Evolutionary conservation across 2,797 vertebrate genomes (phyloP).

Genomic region (Allobates femoralis): DNA sequence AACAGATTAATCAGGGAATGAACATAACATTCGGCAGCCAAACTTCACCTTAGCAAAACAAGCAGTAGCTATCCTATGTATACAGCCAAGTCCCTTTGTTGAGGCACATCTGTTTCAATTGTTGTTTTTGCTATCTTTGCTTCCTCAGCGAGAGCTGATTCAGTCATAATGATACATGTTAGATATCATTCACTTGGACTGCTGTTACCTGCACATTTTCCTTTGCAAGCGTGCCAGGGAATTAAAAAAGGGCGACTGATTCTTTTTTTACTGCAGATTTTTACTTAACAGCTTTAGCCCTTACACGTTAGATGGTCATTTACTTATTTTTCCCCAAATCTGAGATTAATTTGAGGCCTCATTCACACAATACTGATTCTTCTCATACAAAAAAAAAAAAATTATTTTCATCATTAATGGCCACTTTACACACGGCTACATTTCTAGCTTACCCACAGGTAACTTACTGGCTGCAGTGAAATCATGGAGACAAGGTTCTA

Average conservation of each 20-base stretch:
- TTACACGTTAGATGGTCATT: too few relatives aligned
- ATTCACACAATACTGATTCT: too few relatives aligned
- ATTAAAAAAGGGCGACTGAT: constrained; percentile 4
- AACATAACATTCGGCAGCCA: constrained; percentile 3
- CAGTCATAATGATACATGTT: constrained; percentile 16
- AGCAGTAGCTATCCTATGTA: neutral
- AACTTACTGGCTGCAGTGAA: too few relatives aligned
- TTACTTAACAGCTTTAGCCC: too few relatives aligned
- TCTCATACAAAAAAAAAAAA: too few relatives aligned
- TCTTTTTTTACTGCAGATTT: neutral
- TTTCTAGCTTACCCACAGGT: too few relatives aligned
- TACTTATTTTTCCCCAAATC: too few relatives aligned
- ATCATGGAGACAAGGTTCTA: too few relatives aligned
- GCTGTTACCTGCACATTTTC: constrained; percentile 1
- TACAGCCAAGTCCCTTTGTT: constrained; percentile 30
- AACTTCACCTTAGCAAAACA: constrained; percentile 37
- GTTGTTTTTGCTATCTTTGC: constrained; percentile 6
- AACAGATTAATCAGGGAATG: constrained; percentile 3
- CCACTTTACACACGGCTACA: too few relatives aligned
- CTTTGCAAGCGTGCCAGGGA: neutral
- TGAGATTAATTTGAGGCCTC: too few relatives aligned
- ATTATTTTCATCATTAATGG: too few relatives aligned
- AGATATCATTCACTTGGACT: constrained; percentile 25
- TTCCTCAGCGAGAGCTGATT: constrained; percentile 17
- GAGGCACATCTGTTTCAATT: constrained; percentile 36